phyloP scores from a whole-genome alignment of 2,888 invertebrate species.

The Drosophila percnosoma region DNA sequence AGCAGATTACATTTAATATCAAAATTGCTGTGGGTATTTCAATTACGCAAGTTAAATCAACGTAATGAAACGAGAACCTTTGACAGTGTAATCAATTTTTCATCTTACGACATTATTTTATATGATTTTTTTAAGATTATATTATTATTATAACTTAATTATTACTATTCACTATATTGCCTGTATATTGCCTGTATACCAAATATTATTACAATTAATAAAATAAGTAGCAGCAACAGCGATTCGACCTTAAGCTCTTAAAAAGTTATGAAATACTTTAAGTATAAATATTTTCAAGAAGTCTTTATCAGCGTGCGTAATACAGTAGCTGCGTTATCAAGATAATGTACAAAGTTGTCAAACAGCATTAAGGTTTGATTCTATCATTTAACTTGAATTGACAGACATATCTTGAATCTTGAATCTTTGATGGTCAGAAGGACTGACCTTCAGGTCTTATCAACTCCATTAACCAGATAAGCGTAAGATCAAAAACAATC shows the following conservation, averaged over 20 bases:
- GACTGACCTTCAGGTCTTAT: not conserved
- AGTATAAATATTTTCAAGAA: not conserved
- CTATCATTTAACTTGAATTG: not conserved
- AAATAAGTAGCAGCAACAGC: not conserved
- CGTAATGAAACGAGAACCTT: not conserved
- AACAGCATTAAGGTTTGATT: not conserved
- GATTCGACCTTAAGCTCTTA: not conserved
- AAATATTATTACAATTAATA: not conserved
- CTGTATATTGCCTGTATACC: too few species aligned
- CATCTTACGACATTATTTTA: not conserved
- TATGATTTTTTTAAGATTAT: too few species aligned
- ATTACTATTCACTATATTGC: not conserved
- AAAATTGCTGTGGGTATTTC: not conserved
- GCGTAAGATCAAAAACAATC: not conserved
- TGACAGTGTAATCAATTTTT: not conserved
- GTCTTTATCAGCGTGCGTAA: not conserved
- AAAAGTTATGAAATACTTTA: not conserved
- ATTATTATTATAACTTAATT: not conserved
- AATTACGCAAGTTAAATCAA: not conserved
- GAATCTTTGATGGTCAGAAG: conserved; percentile 6
- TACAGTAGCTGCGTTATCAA: not conserved
- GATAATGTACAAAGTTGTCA: not conserved
- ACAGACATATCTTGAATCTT: not conserved
- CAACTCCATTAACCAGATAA: not conserved
- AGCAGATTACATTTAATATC: not conserved